A percentile compares a stretch with the other conserved stretches of the same genome.
Conservation (phyloP, 2,888 invertebrate species). For the Adineta ricciae region DNA sequence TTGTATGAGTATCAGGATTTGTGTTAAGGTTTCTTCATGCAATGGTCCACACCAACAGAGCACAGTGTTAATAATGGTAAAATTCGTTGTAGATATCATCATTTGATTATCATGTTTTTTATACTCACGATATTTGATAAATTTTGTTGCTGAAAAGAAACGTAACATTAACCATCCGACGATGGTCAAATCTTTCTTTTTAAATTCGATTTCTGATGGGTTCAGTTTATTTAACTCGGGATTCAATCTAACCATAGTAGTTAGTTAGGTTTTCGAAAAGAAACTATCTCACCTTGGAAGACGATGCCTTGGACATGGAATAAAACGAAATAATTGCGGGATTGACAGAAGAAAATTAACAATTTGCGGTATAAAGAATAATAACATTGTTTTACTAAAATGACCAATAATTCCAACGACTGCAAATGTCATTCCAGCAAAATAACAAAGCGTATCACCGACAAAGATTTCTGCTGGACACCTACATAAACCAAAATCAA, state of each 20-base stretch:
- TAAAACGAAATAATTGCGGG: conserved; percentile 85
- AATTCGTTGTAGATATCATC: conserved; percentile 23
- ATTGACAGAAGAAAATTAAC: conserved; percentile 83
- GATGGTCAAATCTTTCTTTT: conserved; percentile 26
- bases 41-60: conserved; percentile 26
- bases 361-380: conserved; percentile 94
- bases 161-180: conserved; percentile 20
- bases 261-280: background rate
- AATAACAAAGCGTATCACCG: conserved; percentile 97
- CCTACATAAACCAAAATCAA: conserved; percentile 38
- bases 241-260: conserved; percentile 21
- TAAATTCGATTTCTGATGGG: conserved; percentile 24
- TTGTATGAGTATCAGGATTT: conserved; percentile 24
- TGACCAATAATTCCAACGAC: conserved; percentile 95
- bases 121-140: conserved; percentile 22
- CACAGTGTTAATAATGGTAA: conserved; percentile 31
- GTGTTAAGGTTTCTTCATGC: conserved; percentile 26
- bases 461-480: conserved; percentile 91
- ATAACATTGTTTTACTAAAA: conserved; percentile 89
- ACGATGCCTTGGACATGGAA: conserved; percentile 92
- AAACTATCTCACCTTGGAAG: conserved; percentile 57
- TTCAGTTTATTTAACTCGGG: conserved; percentile 10
- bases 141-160: conserved; percentile 12
- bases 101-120: conserved; percentile 12
- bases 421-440: conserved; percentile 98